Percentiles rank a stretch among this genome's conserved stretches.
These are phyloP conservation scores for Cromileptes altivelis DNA, from an alignment of 2,113 vertebrate species.

Conservation along the genomic window DNA sequence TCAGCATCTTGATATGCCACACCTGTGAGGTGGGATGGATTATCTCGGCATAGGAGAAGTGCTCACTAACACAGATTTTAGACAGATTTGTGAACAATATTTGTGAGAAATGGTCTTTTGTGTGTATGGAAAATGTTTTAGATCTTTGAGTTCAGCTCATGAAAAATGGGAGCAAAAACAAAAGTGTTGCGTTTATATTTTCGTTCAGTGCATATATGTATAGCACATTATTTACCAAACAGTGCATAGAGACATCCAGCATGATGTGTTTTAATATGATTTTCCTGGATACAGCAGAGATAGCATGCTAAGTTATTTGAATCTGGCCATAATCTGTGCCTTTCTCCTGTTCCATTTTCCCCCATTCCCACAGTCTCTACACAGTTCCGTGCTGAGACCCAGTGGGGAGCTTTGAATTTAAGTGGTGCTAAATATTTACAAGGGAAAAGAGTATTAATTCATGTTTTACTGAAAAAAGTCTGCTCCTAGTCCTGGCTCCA, in stretches of 20 bases:
- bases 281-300: constrained; percentile 78
- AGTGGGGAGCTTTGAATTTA: constrained; percentile 75
- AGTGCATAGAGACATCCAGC: constrained; percentile 69
- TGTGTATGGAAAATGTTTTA: too few relatives aligned
- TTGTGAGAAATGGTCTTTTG: too few relatives aligned
- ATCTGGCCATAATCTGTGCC: constrained; percentile 78
- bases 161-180: too few relatives aligned
- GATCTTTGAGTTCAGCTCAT: too few relatives aligned
- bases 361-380: constrained; percentile 68
- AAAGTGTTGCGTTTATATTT: too few relatives aligned
- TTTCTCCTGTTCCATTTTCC: constrained; percentile 38
- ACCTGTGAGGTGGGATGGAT: too few relatives aligned
- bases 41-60: too few relatives aligned
- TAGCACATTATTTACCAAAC: constrained; percentile 71
- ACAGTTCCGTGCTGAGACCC: constrained; percentile 62
- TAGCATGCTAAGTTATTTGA: constrained; percentile 79
- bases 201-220: background rate
- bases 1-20: too few relatives aligned
- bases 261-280: constrained; percentile 84
- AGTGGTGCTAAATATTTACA: constrained; percentile 85
- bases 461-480: constrained; percentile 70
- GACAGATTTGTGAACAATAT: too few relatives aligned
- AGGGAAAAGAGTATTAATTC: constrained; percentile 75
- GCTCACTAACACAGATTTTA: too few relatives aligned
- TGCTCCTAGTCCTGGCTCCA: constrained; percentile 40